Evolutionary conservation across 2,888 invertebrate species (phyloP).

Genomic region (Drosophila recens): DNA sequence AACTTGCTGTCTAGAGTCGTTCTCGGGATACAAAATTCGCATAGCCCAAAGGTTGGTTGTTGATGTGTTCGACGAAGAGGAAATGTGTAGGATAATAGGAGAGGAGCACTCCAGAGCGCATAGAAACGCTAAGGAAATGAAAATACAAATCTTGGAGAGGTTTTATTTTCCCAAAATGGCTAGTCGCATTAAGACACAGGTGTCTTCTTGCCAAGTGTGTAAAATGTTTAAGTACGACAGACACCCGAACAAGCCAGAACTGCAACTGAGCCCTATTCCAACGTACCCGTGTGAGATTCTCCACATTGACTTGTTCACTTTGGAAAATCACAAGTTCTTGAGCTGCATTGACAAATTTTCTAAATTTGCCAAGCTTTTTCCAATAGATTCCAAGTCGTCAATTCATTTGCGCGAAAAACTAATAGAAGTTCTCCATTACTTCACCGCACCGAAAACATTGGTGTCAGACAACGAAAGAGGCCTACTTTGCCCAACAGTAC

Average conservation of each 20-base stretch:
- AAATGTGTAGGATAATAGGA: background rate
- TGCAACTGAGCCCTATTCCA: background rate
- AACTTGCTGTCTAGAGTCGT: background rate
- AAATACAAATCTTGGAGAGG: background rate
- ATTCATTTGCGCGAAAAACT: background rate
- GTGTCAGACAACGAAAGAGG: no score
- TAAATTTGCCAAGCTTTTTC: no score
- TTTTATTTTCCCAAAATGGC: constrained; percentile 8
- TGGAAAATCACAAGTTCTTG: background rate
- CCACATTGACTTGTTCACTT: background rate
- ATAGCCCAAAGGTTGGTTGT: background rate
- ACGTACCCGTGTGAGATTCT: background rate
- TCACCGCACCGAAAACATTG: no score
- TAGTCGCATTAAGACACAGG: background rate
- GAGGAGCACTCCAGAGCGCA: background rate
- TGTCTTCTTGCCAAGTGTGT: background rate
- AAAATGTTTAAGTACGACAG: background rate
- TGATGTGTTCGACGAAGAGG: background rate
- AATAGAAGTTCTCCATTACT: no score
- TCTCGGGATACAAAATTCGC: background rate
- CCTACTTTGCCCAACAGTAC: no score
- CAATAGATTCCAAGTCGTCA: background rate
- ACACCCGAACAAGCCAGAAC: background rate
- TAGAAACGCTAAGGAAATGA: background rate
- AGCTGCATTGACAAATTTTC: background rate